Base-by-base conservation (phyloP, 1,140 invertebrate genomes). In the Neodiprion fabricii region DNA sequence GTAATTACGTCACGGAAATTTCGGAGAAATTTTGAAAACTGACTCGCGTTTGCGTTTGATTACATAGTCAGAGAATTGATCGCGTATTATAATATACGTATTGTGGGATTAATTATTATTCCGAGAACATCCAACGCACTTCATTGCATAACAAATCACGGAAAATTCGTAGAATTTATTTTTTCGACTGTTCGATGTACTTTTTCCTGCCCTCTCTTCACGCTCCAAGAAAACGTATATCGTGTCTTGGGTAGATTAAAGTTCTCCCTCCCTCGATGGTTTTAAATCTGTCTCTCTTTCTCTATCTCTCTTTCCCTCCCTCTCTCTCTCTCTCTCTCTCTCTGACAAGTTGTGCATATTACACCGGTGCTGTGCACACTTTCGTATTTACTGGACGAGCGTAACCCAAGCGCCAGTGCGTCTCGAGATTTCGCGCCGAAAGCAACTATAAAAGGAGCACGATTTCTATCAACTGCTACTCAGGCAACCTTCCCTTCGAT, bases 321-420 rank as follows among this genome's bases (percentile, higher is more conserved):
- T 5, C 61, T 65, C 61, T 65, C 12, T 3, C 17, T 65, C 61
- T 14, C 61, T 5, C 7, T 69, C 17, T 69, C 67, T 7, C 40
- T 12, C 21, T 69, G 40, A 9, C 11, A 69, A 47, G 67, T 21
- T 69, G 21, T 69, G 48, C 48, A 71, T 10, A 49, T 71, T 71
- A 71, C 14, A 48, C 47, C 70, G 9, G 14, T n/a, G 23, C 69
- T 74, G 75, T 76, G 67, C 69, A 77, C 70, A 83, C 83, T 83
- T 82, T 85, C 80, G 79, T 83, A 80, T 79, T 79, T 84, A 81
- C 67, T 69, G 67, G 73, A 49, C n/a, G 67, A 78, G 74, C 72
- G 72, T 76, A 80, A 80, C 79, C 79, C 80, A 79, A 84, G 82
- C n/a, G 17, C 76, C 84, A 85, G 84, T 85, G 79, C 75, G 78